Evolutionary conservation across 2,888 invertebrate species (phyloP).

Genomic region (Acanthosepion pharaonis): DNA sequence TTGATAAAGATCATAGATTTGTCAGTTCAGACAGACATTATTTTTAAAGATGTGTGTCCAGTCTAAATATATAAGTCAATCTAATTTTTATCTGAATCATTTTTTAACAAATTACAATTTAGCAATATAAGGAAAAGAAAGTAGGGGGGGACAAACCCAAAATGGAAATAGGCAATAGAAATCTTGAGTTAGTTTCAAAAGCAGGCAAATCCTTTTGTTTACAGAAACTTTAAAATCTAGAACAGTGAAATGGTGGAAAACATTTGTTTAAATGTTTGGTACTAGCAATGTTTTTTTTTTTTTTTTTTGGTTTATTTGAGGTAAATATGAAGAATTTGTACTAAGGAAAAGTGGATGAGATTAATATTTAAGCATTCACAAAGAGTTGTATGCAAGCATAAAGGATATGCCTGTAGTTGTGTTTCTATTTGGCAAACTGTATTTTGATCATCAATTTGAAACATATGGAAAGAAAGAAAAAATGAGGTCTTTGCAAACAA

Average conservation of each 20-base stretch:
- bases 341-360: no score
- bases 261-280: no score
- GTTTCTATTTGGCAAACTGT: slow-evolving; percentile 1
- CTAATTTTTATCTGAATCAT: not conserved
- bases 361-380: no score
- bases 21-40: not conserved
- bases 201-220: no score
- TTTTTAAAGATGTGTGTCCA: not conserved
- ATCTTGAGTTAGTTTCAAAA: not conserved
- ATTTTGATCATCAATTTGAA: slow-evolving; percentile 11
- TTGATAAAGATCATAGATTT: not conserved
- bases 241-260: no score
- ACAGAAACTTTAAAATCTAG: no score
- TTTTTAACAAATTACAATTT: not conserved
- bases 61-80: not conserved
- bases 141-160: not conserved
- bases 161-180: not conserved
- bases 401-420: not conserved
- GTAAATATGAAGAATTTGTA: no score
- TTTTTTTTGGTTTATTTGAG: no score
- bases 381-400: not conserved
- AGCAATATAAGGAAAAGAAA: not conserved
- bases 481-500: not conserved
- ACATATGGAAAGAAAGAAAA: not conserved
- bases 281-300: no score